Conservation (phyloP, 1,140 invertebrate genomes). For the Sinella curviseta region DNA sequence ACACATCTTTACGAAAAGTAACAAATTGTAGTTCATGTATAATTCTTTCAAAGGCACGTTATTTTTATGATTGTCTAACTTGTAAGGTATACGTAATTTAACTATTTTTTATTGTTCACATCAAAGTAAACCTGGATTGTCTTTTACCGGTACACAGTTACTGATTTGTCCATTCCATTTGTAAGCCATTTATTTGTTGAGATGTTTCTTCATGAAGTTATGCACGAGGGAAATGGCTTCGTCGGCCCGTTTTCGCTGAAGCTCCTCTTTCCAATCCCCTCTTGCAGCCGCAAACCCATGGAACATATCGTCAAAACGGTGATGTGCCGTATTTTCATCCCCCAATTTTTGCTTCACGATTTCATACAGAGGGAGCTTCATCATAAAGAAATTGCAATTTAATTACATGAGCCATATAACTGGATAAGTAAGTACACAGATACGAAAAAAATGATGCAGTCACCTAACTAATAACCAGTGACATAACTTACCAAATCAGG, state of each 20-base stretch:
- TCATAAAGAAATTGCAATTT: not conserved
- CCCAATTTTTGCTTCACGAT: slow-evolving; percentile 25
- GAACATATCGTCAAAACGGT: slow-evolving; percentile 21
- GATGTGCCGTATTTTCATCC: not conserved
- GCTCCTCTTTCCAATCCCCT: slow-evolving; percentile 13
- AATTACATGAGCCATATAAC: not conserved
- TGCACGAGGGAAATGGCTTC: not conserved
- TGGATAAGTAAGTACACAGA: not conserved
- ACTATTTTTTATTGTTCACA: too few species aligned
- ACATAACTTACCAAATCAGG: slow-evolving; percentile 13
- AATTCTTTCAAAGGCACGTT: too few species aligned
- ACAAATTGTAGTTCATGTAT: too few species aligned
- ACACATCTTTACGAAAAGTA: too few species aligned
- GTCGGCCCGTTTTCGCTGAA: slow-evolving; percentile 1
- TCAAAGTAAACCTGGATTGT: too few species aligned
- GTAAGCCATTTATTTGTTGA: not conserved
- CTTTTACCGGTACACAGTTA: too few species aligned
- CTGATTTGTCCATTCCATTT: too few species aligned
- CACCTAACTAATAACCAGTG: not conserved
- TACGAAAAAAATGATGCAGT: not conserved
- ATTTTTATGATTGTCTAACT: too few species aligned
- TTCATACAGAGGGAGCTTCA: slow-evolving; percentile 26
- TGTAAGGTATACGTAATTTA: too few species aligned
- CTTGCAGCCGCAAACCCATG: slow-evolving; percentile 20
- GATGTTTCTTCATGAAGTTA: slow-evolving; percentile 26